Evolutionary conservation across 2,113 vertebrate species (phyloP).

Genomic region (Atlantisia rogersi): DNA sequence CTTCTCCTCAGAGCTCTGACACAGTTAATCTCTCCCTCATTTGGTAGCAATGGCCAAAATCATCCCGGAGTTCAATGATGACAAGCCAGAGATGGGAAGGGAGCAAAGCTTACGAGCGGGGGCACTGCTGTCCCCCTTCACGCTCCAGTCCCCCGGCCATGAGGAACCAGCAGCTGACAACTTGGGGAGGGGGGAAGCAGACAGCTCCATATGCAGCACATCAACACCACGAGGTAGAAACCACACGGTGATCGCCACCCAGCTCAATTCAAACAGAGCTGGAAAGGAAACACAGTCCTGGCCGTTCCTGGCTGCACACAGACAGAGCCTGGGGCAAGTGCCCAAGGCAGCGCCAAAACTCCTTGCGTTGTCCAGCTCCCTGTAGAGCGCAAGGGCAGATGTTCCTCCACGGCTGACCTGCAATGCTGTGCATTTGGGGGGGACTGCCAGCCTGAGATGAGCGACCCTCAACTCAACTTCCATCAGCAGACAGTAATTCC

Average conservation of each 20-base stretch:
- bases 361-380: not conserved
- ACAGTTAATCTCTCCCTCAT: not conserved
- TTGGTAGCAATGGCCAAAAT: not conserved
- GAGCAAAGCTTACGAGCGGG: not conserved
- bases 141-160: not conserved
- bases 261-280: not conserved
- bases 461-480: not conserved
- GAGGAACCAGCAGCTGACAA: not conserved
- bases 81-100: not conserved
- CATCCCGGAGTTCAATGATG: not conserved
- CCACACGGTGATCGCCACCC: not conserved
- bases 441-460: not conserved
- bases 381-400: accelerated
- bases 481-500: not conserved
- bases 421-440: accelerated
- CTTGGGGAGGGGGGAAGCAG: accelerated
- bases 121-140: not conserved
- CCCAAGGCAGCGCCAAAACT: slow-evolving; percentile 1
- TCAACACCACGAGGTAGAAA: accelerated
- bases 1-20: not conserved
- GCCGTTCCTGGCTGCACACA: not conserved
- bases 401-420: not conserved
- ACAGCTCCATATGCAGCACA: not conserved
- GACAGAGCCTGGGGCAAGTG: not conserved
- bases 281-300: not conserved